Evolutionary conservation across 2,113 vertebrate genomes (phyloP).

Genomic region (Colinus virginianus): DNA sequence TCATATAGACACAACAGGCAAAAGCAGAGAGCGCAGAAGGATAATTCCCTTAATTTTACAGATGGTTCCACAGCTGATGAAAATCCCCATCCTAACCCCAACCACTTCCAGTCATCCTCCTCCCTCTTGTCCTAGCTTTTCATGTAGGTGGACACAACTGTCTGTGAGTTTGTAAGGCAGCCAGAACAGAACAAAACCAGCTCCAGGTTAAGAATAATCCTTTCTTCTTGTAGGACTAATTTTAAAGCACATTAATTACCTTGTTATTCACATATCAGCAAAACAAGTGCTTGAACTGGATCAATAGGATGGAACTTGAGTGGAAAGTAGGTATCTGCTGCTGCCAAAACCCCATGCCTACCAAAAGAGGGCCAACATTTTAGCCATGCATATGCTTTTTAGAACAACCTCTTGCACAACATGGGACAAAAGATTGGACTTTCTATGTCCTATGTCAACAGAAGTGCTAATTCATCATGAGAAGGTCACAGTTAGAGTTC

Average conservation of each 20-base stretch:
- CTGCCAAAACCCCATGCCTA: not conserved
- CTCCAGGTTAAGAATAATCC: not conserved
- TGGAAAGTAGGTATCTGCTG: too few species aligned
- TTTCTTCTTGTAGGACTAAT: not conserved
- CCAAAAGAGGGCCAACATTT: not conserved
- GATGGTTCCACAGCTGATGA: not conserved
- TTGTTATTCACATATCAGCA: not conserved
- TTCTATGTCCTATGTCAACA: not conserved
- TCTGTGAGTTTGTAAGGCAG: accelerated
- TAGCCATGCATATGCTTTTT: not conserved
- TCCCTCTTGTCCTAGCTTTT: not conserved
- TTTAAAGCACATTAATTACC: not conserved
- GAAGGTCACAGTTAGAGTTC: not conserved
- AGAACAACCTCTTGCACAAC: not conserved
- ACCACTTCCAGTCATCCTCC: not conserved
- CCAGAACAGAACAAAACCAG: not conserved
- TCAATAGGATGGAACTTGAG: not conserved
- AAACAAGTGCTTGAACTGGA: not conserved
- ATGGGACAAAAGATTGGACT: too few species aligned
- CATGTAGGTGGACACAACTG: not conserved
- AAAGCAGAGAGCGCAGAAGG: not conserved
- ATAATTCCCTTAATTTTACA: not conserved
- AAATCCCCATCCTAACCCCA: not conserved
- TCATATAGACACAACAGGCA: not conserved
- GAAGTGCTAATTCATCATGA: not conserved